These are phyloP conservation scores for Tetragnatha montana DNA, from an alignment of 2,888 invertebrate genomes.

Conservation along the genomic window DNA sequence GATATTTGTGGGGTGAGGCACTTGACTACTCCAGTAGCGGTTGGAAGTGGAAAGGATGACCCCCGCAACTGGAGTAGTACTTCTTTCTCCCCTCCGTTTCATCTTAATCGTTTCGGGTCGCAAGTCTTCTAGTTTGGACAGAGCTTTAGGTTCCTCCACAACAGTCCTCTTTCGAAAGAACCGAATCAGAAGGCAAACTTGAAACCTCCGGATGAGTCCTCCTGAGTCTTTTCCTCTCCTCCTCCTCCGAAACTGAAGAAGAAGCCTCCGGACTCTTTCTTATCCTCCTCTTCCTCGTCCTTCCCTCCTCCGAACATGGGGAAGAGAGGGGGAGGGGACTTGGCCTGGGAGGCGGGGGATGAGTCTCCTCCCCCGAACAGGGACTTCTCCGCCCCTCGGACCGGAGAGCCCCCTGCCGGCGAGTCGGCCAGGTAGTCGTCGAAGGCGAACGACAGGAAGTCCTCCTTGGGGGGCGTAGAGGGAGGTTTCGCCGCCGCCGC, in stretches of 20 bases:
- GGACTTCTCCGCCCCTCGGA: slow-evolving; percentile 21
- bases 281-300: not conserved
- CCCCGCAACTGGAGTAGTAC: no score
- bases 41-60: no score
- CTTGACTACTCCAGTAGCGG: no score
- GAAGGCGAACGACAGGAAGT: slow-evolving; percentile 39
- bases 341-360: not conserved
- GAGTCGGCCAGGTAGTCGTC: slow-evolving; percentile 49
- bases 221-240: slow-evolving; percentile 22
- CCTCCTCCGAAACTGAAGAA: slow-evolving; percentile 30
- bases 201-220: slow-evolving; percentile 13
- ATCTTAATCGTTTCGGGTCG: no score
- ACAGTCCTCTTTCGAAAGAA: no score
- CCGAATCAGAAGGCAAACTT: slow-evolving; percentile 20
- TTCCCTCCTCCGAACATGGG: slow-evolving; percentile 37
- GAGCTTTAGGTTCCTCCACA: no score
- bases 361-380: slow-evolving; percentile 46
- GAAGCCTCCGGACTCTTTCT: not conserved
- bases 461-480: not conserved
- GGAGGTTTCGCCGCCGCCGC: not conserved
- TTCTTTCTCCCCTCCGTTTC: no score
- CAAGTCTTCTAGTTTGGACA: no score
- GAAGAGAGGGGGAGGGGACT: slow-evolving; percentile 27
- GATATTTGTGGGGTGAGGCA: no score
- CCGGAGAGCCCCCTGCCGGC: not conserved